These are phyloP conservation scores for Crotophaga sulcirostris DNA, from an alignment of 2,113 vertebrate species.

Conservation along the genomic window DNA sequence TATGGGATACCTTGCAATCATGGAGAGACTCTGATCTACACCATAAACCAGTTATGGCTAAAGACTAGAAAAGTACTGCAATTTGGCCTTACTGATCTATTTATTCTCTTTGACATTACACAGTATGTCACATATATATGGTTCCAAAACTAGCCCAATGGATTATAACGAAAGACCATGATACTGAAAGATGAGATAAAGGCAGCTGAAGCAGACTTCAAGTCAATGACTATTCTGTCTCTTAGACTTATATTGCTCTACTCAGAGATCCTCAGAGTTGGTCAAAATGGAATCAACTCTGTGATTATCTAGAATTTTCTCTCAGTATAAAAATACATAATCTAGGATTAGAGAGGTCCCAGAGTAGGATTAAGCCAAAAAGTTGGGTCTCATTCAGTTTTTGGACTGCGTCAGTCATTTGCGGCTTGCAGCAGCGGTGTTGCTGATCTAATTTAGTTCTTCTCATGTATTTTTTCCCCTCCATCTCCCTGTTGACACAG, in stretches of 20 bases:
- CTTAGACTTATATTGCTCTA: not conserved
- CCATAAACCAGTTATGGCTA: not conserved
- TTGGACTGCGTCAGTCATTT: not conserved
- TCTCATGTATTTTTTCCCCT: not conserved
- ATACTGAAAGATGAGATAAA: not conserved
- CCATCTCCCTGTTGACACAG: not conserved
- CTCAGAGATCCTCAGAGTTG: not conserved
- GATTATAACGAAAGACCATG: not conserved
- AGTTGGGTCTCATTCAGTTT: not conserved
- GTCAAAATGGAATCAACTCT: not conserved
- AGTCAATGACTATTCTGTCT: not conserved
- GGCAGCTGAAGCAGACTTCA: not conserved
- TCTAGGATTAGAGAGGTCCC: not conserved
- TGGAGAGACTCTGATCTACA: not conserved
- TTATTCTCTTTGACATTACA: not conserved
- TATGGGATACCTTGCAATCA: not conserved
- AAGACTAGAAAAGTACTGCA: not conserved
- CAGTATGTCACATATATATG: too few relatives aligned
- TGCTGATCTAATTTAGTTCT: not conserved
- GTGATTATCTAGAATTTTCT: not conserved
- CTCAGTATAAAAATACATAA: not conserved
- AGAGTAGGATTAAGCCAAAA: not conserved
- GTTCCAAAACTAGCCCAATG: not conserved
- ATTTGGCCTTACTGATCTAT: not conserved
- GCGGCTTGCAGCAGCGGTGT: not conserved